These are phyloP conservation scores for Sphenopsis melanotis DNA, from an alignment of 2,797 vertebrate species.

Conservation along the genomic window DNA sequence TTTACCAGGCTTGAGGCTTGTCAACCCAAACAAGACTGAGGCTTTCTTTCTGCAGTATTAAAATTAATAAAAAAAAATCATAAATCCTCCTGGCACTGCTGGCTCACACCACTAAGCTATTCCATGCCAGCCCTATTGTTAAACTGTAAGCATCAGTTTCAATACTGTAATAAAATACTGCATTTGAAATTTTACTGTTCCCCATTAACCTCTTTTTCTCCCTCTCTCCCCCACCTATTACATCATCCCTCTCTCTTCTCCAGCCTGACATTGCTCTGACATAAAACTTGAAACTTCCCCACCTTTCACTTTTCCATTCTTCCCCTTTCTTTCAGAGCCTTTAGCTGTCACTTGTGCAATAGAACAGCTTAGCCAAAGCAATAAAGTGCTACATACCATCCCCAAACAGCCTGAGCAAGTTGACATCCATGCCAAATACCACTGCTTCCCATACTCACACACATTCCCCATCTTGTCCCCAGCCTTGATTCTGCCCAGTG, in stretches of 20 bases:
- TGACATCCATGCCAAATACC: slow-evolving; percentile 1
- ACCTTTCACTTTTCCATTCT: slow-evolving; percentile 55
- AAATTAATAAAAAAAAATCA: not conserved
- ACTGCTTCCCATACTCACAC: not conserved
- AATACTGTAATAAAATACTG: slow-evolving; percentile 66
- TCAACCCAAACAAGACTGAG: slow-evolving; percentile 43
- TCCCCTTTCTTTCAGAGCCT: slow-evolving; percentile 32
- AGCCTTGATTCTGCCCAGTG: not conserved
- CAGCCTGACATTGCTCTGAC: slow-evolving; percentile 45
- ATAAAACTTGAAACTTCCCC: slow-evolving; percentile 56
- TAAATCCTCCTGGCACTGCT: slow-evolving; percentile 60
- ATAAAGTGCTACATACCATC: not conserved
- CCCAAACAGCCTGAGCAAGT: not conserved
- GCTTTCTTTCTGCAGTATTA: slow-evolving; percentile 44
- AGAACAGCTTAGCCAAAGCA: slow-evolving; percentile 50
- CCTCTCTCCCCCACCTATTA: slow-evolving; percentile 53
- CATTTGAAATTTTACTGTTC: slow-evolving; percentile 67
- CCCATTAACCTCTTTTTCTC: slow-evolving; percentile 59
- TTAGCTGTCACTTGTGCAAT: slow-evolving; percentile 53
- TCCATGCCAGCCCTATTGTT: slow-evolving; percentile 62
- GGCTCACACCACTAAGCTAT: slow-evolving; percentile 21
- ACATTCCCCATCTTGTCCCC: not conserved
- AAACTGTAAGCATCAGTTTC: slow-evolving; percentile 61
- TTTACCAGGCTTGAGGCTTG: slow-evolving; percentile 29
- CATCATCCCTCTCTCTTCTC: slow-evolving; percentile 47